Conservation (phyloP, 2,888 invertebrate genomes). For the Drosophila barbarae region DNA sequence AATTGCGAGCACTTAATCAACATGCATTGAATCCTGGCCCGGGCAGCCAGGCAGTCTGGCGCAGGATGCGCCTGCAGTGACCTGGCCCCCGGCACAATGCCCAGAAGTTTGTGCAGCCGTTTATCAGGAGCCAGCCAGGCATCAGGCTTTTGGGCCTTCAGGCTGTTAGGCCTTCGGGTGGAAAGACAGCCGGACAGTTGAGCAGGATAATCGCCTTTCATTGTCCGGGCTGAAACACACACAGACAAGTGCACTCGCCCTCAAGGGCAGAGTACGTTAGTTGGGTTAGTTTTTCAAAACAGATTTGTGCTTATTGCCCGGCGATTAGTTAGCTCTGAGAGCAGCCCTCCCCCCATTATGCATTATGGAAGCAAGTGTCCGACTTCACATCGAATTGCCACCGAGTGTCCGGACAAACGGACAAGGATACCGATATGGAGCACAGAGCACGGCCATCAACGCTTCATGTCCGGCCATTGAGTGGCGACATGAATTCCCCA, state of each 20-base stretch:
- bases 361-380: slow-evolving; percentile 35
- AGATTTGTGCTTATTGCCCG: slow-evolving; percentile 43
- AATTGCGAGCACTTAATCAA: slow-evolving; percentile 66
- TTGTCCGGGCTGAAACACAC: slow-evolving; percentile 13
- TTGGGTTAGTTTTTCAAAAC: slow-evolving; percentile 39
- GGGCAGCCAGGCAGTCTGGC: slow-evolving; percentile 6
- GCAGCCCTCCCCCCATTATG: slow-evolving; percentile 3
- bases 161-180: slow-evolving; percentile 1
- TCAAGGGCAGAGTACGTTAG: neutral
- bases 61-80: slow-evolving; percentile 35
- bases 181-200: slow-evolving; percentile 20
- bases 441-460: slow-evolving; percentile 16
- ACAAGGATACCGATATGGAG: slow-evolving; percentile 7
- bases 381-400: slow-evolving; percentile 30
- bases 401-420: slow-evolving; percentile 17
- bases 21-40: slow-evolving; percentile 52
- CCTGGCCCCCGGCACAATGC: slow-evolving; percentile 44
- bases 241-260: slow-evolving; percentile 10
- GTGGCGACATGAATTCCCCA: slow-evolving; percentile 41
- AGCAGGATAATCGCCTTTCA: slow-evolving; percentile 46
- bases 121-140: slow-evolving; percentile 54
- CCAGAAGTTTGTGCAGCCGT: slow-evolving; percentile 45
- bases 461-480: slow-evolving; percentile 29
- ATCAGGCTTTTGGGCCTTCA: slow-evolving; percentile 23
- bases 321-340: slow-evolving; percentile 47